Evolutionary conservation across 1,140 invertebrate genomes (phyloP).

Genomic region (Drosophila athabasca): DNA sequence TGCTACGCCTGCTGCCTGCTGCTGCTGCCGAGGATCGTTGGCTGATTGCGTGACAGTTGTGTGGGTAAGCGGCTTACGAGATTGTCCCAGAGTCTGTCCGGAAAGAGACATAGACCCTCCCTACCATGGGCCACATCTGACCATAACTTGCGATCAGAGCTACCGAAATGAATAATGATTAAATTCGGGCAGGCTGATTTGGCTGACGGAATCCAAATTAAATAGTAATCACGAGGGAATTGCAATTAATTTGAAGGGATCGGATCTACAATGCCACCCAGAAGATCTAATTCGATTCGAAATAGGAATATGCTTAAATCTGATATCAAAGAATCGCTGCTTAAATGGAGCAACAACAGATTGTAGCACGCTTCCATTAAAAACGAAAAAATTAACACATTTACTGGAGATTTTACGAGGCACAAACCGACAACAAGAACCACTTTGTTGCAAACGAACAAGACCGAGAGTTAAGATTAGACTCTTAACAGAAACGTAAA

Average conservation of each 20-base stretch:
- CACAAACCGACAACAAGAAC: constrained; percentile 23
- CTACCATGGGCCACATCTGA: constrained; percentile 37
- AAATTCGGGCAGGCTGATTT: constrained; percentile 29
- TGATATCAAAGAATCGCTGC: background rate
- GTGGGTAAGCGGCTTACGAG: constrained; percentile 75
- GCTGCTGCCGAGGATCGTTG: constrained; percentile 23
- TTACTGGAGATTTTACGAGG: constrained; percentile 42
- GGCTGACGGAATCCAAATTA: constrained; percentile 45
- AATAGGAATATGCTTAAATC: background rate
- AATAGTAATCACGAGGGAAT: constrained; percentile 58
- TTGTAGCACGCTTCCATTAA: constrained; percentile 9
- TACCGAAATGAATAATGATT: constrained; percentile 74
- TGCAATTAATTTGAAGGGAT: constrained; percentile 42
- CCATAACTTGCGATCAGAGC: constrained; percentile 38
- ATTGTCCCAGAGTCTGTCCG: constrained; percentile 43
- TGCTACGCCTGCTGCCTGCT: background rate
- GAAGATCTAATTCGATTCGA: constrained; percentile 17
- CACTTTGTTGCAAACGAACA: constrained; percentile 44
- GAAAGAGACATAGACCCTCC: constrained; percentile 23
- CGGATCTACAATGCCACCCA: constrained; percentile 57
- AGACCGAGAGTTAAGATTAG: constrained; percentile 30
- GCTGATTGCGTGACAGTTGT: constrained; percentile 71
- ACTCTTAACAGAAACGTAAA: constrained; percentile 4
- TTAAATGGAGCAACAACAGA: too few relatives aligned
- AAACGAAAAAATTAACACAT: constrained; percentile 43